phyloP scores from a whole-genome alignment of 2,797 vertebrate genomes.

The Heliangelus exortis region DNA sequence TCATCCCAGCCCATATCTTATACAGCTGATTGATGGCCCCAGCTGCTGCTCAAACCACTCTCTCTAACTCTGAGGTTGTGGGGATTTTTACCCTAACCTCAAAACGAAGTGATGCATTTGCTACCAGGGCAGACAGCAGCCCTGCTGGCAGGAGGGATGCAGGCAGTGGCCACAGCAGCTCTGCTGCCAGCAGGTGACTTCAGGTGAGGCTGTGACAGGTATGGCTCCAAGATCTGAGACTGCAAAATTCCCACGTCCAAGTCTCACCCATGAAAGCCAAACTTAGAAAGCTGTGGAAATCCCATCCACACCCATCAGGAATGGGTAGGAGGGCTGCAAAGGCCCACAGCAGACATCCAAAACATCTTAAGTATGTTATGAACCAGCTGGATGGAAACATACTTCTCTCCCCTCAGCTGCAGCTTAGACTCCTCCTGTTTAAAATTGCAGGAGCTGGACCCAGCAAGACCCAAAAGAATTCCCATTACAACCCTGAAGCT shows the following conservation, averaged over 20 bases:
- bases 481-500: background rate
- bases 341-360: background rate
- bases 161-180: background rate
- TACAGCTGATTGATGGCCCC: background rate
- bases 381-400: background rate
- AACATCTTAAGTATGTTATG: conserved; percentile 12
- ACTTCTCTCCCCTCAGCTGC: background rate
- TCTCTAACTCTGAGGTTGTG: background rate
- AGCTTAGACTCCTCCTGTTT: background rate
- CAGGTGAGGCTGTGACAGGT: background rate
- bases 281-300: background rate
- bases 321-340: background rate
- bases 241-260: background rate
- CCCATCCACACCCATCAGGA: background rate
- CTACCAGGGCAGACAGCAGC: background rate
- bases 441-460: background rate
- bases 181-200: accelerated
- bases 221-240: accelerated
- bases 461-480: background rate
- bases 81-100: background rate
- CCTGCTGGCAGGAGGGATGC: background rate
- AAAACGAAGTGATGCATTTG: background rate
- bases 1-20: background rate
- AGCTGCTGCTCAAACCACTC: background rate
- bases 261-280: background rate